These are phyloP conservation scores for Phania funesta DNA, from an alignment of 2,888 invertebrate species.

Conservation along the genomic window DNA sequence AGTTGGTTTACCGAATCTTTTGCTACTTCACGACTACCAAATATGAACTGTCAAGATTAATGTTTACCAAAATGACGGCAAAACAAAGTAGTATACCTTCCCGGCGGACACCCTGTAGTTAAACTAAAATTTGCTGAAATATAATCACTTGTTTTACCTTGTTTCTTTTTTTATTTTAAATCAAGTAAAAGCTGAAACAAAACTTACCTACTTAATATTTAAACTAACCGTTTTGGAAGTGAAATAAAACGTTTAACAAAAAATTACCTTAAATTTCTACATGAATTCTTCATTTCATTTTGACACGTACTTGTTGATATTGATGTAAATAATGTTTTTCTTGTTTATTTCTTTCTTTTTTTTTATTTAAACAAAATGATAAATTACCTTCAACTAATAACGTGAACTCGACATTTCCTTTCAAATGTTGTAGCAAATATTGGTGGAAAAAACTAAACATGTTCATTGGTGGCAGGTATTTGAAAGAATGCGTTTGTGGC, in stretches of 20 bases:
- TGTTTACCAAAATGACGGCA: too few relatives aligned
- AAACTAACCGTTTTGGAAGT: too few relatives aligned
- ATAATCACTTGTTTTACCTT: too few relatives aligned
- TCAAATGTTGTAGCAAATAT: not conserved
- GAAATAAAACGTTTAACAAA: not conserved
- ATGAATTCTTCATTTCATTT: constrained; percentile 15
- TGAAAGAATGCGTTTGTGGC: not conserved
- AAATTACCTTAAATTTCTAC: constrained; percentile 9
- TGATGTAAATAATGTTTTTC: constrained; percentile 4
- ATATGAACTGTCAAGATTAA: too few relatives aligned
- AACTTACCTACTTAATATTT: too few relatives aligned
- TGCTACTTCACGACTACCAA: too few relatives aligned
- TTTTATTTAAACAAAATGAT: constrained; percentile 18
- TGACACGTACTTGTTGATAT: constrained; percentile 38
- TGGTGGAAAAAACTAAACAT: not conserved
- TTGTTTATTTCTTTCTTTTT: not conserved
- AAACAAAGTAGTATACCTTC: too few relatives aligned
- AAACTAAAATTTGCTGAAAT: too few relatives aligned
- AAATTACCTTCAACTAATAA: constrained; percentile 35
- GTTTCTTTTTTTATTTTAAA: too few relatives aligned
- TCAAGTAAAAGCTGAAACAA: too few relatives aligned
- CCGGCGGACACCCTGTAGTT: too few relatives aligned
- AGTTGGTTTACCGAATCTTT: too few relatives aligned
- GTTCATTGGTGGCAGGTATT: not conserved
- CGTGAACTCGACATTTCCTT: constrained; percentile 5